These are phyloP conservation scores for Disparrhopalites patrizii DNA, from an alignment of 2,888 invertebrate species.

Conservation along the genomic window DNA sequence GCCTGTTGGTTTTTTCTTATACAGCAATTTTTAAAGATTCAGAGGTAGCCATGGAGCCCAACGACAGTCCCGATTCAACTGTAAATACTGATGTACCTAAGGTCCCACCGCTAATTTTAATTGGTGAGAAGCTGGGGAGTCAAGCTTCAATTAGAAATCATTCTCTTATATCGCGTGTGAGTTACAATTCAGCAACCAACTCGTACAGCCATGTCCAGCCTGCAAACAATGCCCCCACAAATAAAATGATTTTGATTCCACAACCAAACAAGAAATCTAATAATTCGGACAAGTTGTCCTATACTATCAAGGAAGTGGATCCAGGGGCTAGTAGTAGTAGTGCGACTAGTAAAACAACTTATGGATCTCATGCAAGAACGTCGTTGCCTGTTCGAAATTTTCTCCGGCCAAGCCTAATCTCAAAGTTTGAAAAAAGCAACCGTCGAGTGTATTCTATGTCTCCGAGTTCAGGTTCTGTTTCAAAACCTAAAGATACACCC, in stretches of 20 bases:
- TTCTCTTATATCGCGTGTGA: conserved; percentile 11
- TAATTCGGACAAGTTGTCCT: conserved; percentile 5
- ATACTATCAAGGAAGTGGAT: conserved; percentile 7
- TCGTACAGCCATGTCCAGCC: conserved; percentile 16
- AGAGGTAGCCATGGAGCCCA: no score
- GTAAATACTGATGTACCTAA: conserved; percentile 20
- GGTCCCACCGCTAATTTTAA: conserved; percentile 12
- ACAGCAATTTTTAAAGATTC: no score
- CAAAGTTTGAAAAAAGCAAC: conserved; percentile 11
- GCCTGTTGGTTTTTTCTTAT: no score
- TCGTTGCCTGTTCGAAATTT: conserved; percentile 34
- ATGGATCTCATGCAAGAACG: conserved; percentile 23
- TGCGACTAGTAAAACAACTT: background rate
- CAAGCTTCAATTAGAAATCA: conserved; percentile 1
- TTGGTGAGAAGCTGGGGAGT: conserved; percentile 1
- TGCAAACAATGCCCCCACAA: background rate
- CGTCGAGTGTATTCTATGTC: conserved; percentile 8
- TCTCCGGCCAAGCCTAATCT: conserved; percentile 30
- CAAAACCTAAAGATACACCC: background rate
- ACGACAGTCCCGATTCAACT: conserved; percentile 26
- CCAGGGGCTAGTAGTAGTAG: background rate
- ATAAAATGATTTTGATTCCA: background rate
- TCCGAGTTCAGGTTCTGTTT: background rate
- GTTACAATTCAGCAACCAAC: conserved; percentile 4
- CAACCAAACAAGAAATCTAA: background rate